Percentiles rank a stretch among this genome's conserved stretches.
phyloP scores from a whole-genome alignment of 1,140 invertebrate species.

The Nephila pilipes region DNA sequence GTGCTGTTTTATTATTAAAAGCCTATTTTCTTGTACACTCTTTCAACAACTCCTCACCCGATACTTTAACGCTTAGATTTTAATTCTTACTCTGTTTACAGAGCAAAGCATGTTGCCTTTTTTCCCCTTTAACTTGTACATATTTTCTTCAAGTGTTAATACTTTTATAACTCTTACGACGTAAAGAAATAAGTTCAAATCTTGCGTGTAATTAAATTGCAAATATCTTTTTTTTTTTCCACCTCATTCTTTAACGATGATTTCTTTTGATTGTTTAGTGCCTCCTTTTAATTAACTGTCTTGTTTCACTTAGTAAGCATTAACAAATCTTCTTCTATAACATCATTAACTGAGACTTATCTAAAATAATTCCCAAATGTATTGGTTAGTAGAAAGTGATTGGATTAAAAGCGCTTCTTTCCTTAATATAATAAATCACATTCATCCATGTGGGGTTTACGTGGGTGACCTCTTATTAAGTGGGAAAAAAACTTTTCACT shows the following conservation, averaged over 20 bases:
- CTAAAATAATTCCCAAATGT: slow-evolving; percentile 16
- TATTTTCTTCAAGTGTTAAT: not conserved
- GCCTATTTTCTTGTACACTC: not conserved
- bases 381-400: slow-evolving; percentile 21
- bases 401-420: slow-evolving; percentile 33
- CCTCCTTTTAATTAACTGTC: not conserved
- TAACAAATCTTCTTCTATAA: slow-evolving; percentile 15
- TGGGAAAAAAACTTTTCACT: not conserved
- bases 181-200: not conserved
- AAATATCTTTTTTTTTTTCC: not conserved
- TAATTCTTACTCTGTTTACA: not conserved
- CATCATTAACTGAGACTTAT: slow-evolving; percentile 3
- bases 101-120: not conserved
- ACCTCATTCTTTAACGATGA: not conserved
- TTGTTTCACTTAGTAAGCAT: slow-evolving; percentile 32
- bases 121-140: not conserved
- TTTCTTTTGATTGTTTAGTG: slow-evolving; percentile 4
- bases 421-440: slow-evolving; percentile 12
- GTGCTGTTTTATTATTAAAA: not conserved
- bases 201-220: not conserved
- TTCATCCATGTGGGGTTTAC: not conserved
- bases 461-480: not conserved
- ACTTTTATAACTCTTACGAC: not conserved
- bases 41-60: not conserved
- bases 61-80: not conserved